Base-by-base conservation (phyloP, 2,888 invertebrate genomes). In the Chloromyia formosa region DNA sequence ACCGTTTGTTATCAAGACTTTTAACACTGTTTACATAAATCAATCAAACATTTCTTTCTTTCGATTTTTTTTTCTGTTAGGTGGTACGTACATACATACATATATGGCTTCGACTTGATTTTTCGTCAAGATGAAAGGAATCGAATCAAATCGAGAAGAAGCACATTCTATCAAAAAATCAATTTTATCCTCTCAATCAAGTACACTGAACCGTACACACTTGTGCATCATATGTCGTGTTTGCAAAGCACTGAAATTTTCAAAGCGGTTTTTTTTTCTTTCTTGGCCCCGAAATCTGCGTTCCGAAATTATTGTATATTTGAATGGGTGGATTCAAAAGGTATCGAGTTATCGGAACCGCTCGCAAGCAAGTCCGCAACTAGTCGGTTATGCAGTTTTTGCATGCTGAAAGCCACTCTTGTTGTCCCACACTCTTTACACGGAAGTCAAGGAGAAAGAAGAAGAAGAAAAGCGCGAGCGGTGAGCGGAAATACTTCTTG, bases 1-100 rank as follows among this genome's bases (percentile, higher is more conserved):
- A 71, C 71, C 58, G 56, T 71, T 71, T 71, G 71, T 71, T 71
- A 71, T 71, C 71, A 58, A 71, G 71, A 71, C 71, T 56, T 35
- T 69, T 56, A 71, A 71, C 71, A 56, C 56, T 71, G 71, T 71
- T 71, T 71, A 58, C 71, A 56, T 58, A 71, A 58, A 71, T 71
- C 71, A 71, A 71, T 71, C 71, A 71, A 35, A 58, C 42, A 56
- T 56, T 71, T 71, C 58, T 66, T 22, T 35, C 27, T 35, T 35
- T 35, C 27, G 27, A 35, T 7, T 35, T 35, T 35, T 35, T 35
- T 35, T 35, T 35, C 7, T 35, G 7, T 35, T 35, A 4, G 27
- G 27, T 35, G 27, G 27, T 7, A n/a, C 27, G 27, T 35, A 22
- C 12, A 12, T 10, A 20, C 60, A 23, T 60, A 22, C 7, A 27